Base-by-base conservation (phyloP, 1,140 invertebrate species). In the Drosophila malerkotliana region DNA sequence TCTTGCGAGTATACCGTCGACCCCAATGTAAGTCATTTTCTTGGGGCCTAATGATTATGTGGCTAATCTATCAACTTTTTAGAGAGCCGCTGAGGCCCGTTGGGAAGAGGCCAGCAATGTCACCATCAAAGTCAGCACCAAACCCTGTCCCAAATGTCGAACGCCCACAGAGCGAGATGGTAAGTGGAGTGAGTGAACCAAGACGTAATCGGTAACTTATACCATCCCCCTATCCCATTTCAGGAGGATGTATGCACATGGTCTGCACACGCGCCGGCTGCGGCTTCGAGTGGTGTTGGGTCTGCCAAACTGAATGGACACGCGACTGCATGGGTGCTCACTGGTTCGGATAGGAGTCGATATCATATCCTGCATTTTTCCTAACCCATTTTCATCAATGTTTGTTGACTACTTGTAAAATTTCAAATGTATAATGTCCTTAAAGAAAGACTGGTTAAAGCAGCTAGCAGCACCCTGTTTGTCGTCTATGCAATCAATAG, bases 211-310 rank as follows among this genome's bases (percentile, higher is more conserved):
- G n/a, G 52, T 48, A 44, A 39, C 37, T n/a, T 28, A 24, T 44
- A 28, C 39, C 58, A 44, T 52, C 44, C 32, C 26, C 32, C 24
- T 48, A n/a, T n/a, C 32, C 12, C 14, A 2, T 21, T 78, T 74
- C 81, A 96, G 96, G 96, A 81, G 97, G 97, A 12, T 98, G 97
- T 91, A 97, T 97, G 97, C 97, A 98, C 88, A 97, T 98, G 95
- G 93, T 96, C 9, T 92, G 91, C 47, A 92, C 91, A 68, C 93
- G 96, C 84, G 93, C 94, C 51, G 94, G 95, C 4, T 98, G 97
- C 92, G 93, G 93, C 24, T 96, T 94, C 76, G 95, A 97, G 75
- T 98, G 97, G 97, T 98, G 97, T 92, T 98, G 97, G 97, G 93
- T 98, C 8, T 98, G 97, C 90, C 96, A 97, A 92, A 95, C 94